Percentiles rank a stretch among this genome's conserved stretches.
These are phyloP conservation scores for Carassius gibelio DNA, from an alignment of 2,113 vertebrate species.

Conservation along the genomic window DNA sequence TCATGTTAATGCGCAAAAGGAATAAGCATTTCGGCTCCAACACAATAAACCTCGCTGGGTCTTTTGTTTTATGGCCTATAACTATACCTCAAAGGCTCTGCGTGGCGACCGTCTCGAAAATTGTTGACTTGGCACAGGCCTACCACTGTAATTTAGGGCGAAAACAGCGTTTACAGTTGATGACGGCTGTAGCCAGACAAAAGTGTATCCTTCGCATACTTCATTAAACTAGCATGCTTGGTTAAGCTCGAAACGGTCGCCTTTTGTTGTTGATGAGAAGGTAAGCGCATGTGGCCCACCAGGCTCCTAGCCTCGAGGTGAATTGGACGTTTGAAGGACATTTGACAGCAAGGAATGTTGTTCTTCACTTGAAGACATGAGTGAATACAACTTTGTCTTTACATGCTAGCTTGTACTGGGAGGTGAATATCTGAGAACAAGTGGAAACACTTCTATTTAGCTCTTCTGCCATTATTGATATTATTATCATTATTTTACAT, in stretches of 20 bases:
- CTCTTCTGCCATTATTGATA: too few relatives aligned
- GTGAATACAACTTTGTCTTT: not conserved
- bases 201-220: slow-evolving; percentile 62
- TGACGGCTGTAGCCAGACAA: slow-evolving; percentile 67
- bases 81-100: slow-evolving; percentile 41
- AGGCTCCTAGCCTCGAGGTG: not conserved
- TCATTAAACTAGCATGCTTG: slow-evolving; percentile 65
- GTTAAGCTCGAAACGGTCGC: slow-evolving; percentile 23
- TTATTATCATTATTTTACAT: too few relatives aligned
- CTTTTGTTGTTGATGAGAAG: slow-evolving; percentile 29
- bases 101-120: slow-evolving; percentile 52
- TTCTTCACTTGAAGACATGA: not conserved
- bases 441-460: not conserved
- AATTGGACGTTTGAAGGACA: not conserved
- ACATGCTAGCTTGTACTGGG: not conserved
- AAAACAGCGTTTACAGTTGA: slow-evolving; percentile 71
- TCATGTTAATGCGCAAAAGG: slow-evolving; percentile 22
- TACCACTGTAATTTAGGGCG: slow-evolving; percentile 69
- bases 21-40: slow-evolving; percentile 38
- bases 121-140: slow-evolving; percentile 64
- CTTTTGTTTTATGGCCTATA: slow-evolving; percentile 34
- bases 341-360: slow-evolving; percentile 15
- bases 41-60: slow-evolving; percentile 31
- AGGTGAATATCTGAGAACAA: not conserved
- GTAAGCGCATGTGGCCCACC: slow-evolving; percentile 10